Evolutionary conservation across 2,113 vertebrate genomes (phyloP).

Genomic region (Furnarius figulus): DNA sequence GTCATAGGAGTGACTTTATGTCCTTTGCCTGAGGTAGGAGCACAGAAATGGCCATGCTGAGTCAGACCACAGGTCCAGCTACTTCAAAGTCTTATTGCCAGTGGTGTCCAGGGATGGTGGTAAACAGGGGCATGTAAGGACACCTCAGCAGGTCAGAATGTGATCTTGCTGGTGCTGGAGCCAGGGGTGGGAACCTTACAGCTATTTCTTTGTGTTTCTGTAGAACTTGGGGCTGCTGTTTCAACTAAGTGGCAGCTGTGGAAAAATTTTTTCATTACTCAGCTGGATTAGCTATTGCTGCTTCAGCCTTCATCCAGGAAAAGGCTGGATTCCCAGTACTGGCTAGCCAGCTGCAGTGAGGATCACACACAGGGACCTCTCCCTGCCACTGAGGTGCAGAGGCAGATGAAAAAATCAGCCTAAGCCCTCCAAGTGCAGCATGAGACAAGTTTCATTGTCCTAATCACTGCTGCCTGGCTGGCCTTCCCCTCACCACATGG

Average conservation of each 20-base stretch:
- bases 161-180: fast-evolving
- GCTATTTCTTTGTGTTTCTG: background rate
- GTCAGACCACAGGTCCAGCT: background rate
- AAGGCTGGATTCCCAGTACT: background rate
- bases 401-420: background rate
- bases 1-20: fast-evolving
- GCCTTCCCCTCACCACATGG: background rate
- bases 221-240: background rate
- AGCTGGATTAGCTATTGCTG: background rate
- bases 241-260: background rate
- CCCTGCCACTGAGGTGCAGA: background rate
- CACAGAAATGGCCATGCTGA: background rate
- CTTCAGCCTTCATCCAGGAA: background rate
- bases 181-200: background rate
- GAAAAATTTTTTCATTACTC: background rate
- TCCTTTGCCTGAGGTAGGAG: background rate
- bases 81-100: fast-evolving
- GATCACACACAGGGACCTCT: background rate
- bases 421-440: background rate
- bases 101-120: background rate
- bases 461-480: background rate
- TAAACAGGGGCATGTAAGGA: background rate
- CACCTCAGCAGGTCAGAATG: background rate
- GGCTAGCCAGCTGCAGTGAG: background rate
- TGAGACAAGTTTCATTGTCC: background rate